phyloP scores from a whole-genome alignment of 2,888 invertebrate species.

The Pemphredon lugubris region DNA sequence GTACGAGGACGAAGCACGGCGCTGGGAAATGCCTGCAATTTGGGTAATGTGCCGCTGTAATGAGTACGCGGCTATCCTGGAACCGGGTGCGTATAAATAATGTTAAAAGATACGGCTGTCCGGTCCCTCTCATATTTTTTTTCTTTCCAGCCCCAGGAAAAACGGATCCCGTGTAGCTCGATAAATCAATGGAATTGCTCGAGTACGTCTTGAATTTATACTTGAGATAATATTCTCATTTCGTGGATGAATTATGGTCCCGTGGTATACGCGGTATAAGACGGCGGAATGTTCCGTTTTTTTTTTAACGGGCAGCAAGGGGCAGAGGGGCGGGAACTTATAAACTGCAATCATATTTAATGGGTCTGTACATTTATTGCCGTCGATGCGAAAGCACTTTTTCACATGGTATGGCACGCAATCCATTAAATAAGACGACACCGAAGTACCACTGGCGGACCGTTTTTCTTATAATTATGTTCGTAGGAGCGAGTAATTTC shows the following conservation, averaged over 20 bases:
- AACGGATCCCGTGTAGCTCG: conserved; percentile 18
- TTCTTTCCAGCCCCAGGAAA: not conserved
- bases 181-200: conserved; percentile 50
- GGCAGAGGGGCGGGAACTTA: not conserved
- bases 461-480: not conserved
- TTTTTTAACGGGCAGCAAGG: too few relatives aligned
- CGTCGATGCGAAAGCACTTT: not conserved
- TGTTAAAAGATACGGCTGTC: conserved; percentile 22
- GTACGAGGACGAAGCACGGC: conserved; percentile 42
- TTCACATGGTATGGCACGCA: not conserved
- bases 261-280: conserved; percentile 6
- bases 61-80: conserved; percentile 47
- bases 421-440: not conserved
- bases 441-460: not conserved
- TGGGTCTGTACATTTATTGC: conserved; percentile 1
- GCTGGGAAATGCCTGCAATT: conserved; percentile 65
- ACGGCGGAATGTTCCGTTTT: not conserved
- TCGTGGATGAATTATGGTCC: conserved; percentile 1
- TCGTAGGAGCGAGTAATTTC: not conserved
- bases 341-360: not conserved
- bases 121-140: not conserved
- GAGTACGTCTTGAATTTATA: conserved; percentile 38
- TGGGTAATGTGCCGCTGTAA: conserved; percentile 65
- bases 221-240: conserved; percentile 31
- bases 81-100: conserved; percentile 37